Base-by-base conservation (phyloP, 2,113 vertebrate genomes). In the Ptilonorhynchus violaceus region DNA sequence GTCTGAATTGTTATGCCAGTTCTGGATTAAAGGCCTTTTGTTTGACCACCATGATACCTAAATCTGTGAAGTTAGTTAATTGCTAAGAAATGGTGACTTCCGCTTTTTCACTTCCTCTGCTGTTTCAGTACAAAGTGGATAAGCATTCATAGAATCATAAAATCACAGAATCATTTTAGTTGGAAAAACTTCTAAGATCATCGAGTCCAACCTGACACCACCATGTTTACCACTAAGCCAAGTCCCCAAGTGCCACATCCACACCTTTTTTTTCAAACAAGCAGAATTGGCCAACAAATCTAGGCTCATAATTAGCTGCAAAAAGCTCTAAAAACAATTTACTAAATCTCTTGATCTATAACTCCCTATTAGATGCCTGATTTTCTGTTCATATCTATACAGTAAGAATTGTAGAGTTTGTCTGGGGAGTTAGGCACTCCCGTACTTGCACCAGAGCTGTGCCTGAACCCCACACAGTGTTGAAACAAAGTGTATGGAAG, bases 401-500 rank as follows among this genome's bases (percentile, higher is more conserved):
- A 75, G 69, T 27, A 76, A 72, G 49, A 68, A 46, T 6, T 62
- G 25, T 27, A 52, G 30, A 15, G 6, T 62, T 83, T 58, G 11
- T 79, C 17, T 17, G 9, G 3, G 31, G 17, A 9, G 2, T 60
- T 44, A 35, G 79, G 25, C 31, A 44, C 14, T 37, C 27, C 15
- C 0, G 0, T 69, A 11, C 13, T 89, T 74, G 21, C 31, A 14
- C 6, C 35, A 60, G 55, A 55, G 12, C 31, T 33, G 10, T 53
- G 24, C 41, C 35, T 13, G 15, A 60, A 25, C 10, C 46, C 31
- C 23, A 12, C 15, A 6, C 15, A 30, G 28, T 25, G 24, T 22
- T 46, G 55, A 30, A 60, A 23, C 25, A 39, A 70, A 69, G 9
- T 10, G 17, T 28, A 4, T 2, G 24, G 70, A 44, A 60, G 16